A percentile compares a stretch with the other conserved stretches of the same genome.
Conservation (phyloP, 1,140 invertebrate species). For the Sesamia nonagrioides region DNA sequence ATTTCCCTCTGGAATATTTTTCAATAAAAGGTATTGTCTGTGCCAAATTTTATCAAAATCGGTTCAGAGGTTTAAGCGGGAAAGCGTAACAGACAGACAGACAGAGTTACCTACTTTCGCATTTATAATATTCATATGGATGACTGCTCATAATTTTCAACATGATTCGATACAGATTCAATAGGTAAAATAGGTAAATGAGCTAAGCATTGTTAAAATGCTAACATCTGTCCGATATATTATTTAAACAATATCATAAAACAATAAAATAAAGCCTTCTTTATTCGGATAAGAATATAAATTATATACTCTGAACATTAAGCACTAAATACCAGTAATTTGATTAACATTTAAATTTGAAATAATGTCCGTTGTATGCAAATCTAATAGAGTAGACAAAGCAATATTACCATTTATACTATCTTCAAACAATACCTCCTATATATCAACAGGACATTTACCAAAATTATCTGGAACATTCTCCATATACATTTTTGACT, state of each 20-base stretch:
- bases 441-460: conserved; percentile 40
- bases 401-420: conserved; percentile 49
- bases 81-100: no score
- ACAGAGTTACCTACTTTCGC: no score
- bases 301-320: conserved; percentile 27
- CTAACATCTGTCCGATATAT: neutral
- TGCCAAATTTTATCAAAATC: no score
- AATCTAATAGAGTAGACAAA: conserved; percentile 49
- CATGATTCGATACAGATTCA: no score
- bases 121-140: no score
- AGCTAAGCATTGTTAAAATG: no score
- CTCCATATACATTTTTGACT: conserved; percentile 21
- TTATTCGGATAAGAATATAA: neutral
- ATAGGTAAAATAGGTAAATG: no score
- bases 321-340: conserved; percentile 46
- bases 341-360: conserved; percentile 48
- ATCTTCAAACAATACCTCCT: conserved; percentile 49
- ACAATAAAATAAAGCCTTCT: neutral
- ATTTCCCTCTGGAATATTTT: no score
- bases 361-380: conserved; percentile 48
- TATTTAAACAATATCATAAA: neutral
- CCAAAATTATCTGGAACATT: conserved; percentile 33
- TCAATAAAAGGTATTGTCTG: no score
- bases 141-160: no score
- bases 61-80: no score